Percentiles rank a stretch among this genome's conserved stretches.
Evolutionary conservation across 2,888 invertebrate genomes (phyloP).

Genomic region (Melolontha melolontha): DNA sequence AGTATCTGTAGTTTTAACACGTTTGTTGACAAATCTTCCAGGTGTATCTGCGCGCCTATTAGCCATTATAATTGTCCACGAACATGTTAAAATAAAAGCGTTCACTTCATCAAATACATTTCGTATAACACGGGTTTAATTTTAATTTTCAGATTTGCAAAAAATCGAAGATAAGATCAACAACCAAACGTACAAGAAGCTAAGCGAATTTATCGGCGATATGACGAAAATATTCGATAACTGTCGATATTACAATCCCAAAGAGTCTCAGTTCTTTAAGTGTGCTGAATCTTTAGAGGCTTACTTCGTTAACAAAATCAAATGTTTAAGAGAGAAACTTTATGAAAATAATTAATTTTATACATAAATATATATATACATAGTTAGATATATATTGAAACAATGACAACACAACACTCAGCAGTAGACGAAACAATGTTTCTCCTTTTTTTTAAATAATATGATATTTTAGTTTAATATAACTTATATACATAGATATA

Average conservation of each 20-base stretch:
- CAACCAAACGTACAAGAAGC: conserved; percentile 83
- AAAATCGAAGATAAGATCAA: conserved; percentile 91
- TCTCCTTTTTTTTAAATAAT: conserved; percentile 3
- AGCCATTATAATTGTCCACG: too few species aligned
- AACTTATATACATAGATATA: conserved; percentile 16
- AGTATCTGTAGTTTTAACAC: too few species aligned
- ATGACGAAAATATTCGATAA: conserved; percentile 99
- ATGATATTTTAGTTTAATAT: conserved; percentile 32
- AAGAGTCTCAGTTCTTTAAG: conserved; percentile 95
- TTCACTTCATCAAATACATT: too few species aligned
- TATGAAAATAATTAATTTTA: conserved; percentile 69
- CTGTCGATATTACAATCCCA: conserved; percentile 97
- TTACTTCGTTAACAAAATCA: conserved; percentile 94
- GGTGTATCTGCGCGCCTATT: too few species aligned
- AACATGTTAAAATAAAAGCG: too few species aligned
- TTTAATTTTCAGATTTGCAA: conserved; percentile 81
- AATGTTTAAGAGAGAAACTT: conserved; percentile 86
- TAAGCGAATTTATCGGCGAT: conserved; percentile 96
- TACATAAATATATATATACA: conserved; percentile 7
- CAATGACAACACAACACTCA: neutral
- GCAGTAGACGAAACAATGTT: neutral
- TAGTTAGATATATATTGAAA: neutral
- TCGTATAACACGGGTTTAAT: neutral
- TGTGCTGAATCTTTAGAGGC: conserved; percentile 96
- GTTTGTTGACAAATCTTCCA: too few species aligned